A percentile compares a stretch with the other conserved stretches of the same genome.
Conservation (phyloP, 2,888 invertebrate species). For the Oxytorus armatus region DNA sequence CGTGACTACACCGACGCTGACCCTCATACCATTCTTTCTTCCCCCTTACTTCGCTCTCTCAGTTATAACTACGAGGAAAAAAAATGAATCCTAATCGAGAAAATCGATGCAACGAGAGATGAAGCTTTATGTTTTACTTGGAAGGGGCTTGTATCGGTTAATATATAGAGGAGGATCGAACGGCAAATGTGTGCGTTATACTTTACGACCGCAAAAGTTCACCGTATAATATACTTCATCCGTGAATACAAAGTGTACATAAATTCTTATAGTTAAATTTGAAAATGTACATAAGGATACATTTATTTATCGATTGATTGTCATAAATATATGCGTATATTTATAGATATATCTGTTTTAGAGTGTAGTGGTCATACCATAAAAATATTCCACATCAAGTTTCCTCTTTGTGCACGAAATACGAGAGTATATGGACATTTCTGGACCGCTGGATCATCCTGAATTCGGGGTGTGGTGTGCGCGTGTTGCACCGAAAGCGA, state of each 20-base stretch:
- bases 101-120: background rate
- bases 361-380: background rate
- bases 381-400: background rate
- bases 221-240: too few species aligned
- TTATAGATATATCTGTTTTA: background rate
- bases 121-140: too few species aligned
- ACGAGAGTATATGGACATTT: conserved; percentile 2
- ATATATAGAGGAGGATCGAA: too few species aligned
- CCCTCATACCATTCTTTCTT: background rate
- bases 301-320: background rate
- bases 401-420: background rate
- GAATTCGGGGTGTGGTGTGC: conserved; percentile 19
- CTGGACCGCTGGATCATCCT: conserved; percentile 15
- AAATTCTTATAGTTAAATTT: too few species aligned
- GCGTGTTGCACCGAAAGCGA: background rate
- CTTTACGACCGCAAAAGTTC: too few species aligned
- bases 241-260: too few species aligned
- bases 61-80: too few species aligned
- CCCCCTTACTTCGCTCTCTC: too few species aligned
- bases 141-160: too few species aligned
- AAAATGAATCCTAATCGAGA: background rate
- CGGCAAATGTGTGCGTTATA: too few species aligned
- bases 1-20: conserved; percentile 22
- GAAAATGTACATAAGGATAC: background rate
- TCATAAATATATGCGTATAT: background rate